Base-by-base conservation (phyloP, 2,113 vertebrate genomes). In the Candoia aspera region DNA sequence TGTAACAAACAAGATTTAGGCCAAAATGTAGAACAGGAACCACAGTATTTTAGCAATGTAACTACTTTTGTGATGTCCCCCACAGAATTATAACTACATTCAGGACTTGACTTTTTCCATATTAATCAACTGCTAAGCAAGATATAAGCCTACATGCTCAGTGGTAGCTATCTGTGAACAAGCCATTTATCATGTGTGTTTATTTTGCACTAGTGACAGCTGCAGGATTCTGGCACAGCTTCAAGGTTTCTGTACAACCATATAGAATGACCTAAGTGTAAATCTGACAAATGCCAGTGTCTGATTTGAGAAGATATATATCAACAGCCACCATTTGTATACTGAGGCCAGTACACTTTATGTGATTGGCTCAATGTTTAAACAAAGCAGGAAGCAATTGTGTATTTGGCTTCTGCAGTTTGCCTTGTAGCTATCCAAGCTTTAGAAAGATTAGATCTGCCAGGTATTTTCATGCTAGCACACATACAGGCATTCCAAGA, bases 261-360 rank as follows among this genome's bases (percentile, higher is more conserved):
- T 92, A 60, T 92, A 57, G 54, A 62, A 96, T 96, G 93, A 54
- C 68, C 24, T 79, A 89, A 93, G 91, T 55, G 93, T 95, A 95
- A 97, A 96, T 87, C 86, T 96, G 95, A 92, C 94, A 97, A 96
- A 93, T 94, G 83, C 88, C 93, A 23, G 6, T 86, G 86, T 87
- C 86, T 89, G 85, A 95, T 93, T 96, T 93, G 94, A 92, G 73
- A 91, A 95, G 88, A 84, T 86, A 93, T 13, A 3, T 93, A 90
- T 29, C 19, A 86, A 84, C 79, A 93, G 94, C 85, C 6, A 3
- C 58, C 57, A 49, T 24, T 62, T 93, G 58, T 94, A 95, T 95
- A 91, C 93, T 55, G 64, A 92, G n/a, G 3, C 88, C 58, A 33
- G 85, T 87, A 54, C 55, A 13, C 92, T 95, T 95, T 96, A 86